These are phyloP conservation scores for western clawed frog (Xenopus tropicalis) DNA, from an alignment of 2,113 vertebrate species.

Conservation along the genomic window DNA sequence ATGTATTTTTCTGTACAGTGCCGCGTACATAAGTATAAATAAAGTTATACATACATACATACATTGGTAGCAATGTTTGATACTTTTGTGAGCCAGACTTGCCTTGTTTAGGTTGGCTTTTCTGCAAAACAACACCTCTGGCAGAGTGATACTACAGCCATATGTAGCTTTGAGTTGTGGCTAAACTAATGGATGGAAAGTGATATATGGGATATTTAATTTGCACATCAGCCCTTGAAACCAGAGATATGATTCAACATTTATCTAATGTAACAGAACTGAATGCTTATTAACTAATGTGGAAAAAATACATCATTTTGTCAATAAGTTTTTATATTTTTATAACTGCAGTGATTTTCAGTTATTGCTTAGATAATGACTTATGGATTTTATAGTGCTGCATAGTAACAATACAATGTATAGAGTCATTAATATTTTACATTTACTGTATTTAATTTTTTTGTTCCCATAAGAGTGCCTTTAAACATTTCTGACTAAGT, in stretches of 20 bases:
- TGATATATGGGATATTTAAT: neutral
- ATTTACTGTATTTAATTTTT: neutral
- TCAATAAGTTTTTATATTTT: slow-evolving; percentile 23
- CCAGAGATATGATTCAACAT: neutral
- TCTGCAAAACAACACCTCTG: too few relatives aligned
- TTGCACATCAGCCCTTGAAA: neutral
- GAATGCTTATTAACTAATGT: slow-evolving; percentile 2
- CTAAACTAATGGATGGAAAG: too few relatives aligned
- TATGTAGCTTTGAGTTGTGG: too few relatives aligned
- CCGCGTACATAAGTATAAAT: too few relatives aligned
- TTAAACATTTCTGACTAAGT: neutral
- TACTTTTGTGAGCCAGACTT: too few relatives aligned
- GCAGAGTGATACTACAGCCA: too few relatives aligned
- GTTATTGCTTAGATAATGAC: slow-evolving; percentile 25
- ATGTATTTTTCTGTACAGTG: too few relatives aligned
- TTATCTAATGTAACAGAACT: neutral
- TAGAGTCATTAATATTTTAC: slow-evolving; percentile 22
- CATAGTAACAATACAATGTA: neutral
- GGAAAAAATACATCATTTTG: slow-evolving; percentile 30
- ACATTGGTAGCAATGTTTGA: too few relatives aligned
- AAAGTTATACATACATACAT: too few relatives aligned
- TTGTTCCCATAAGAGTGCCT: neutral
- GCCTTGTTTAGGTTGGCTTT: too few relatives aligned
- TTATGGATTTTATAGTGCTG: slow-evolving; percentile 23
- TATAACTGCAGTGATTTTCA: slow-evolving; percentile 20